Base-by-base conservation (phyloP, 2,888 invertebrate genomes). In the Ptychoptera contaminata region DNA sequence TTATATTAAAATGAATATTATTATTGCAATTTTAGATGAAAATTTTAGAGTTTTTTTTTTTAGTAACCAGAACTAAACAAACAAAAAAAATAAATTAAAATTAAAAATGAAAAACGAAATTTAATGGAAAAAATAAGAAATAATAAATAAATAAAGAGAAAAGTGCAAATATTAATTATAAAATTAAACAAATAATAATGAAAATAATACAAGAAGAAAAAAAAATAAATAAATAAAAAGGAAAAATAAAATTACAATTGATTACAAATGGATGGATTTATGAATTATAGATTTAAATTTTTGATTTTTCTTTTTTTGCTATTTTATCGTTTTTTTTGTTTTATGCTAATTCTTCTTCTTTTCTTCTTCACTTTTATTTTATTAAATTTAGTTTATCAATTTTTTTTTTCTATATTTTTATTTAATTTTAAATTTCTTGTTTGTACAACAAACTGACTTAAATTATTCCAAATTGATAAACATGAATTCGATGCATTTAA, bases 101-200 rank as follows among this genome's bases (percentile, higher is more conserved):
- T 31, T 14, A 40, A 40, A 40, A 16, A 32, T 32, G 31, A 40
- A n/a, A n/a, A 12, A 23, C 32, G 12, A 32, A 40, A 40, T 31
- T 14, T 14, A n/a, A 9, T 40, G 40, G 31, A 41, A 41, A 41
- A 41, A 41, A 41, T 7, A 41, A 41, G 31, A 16, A 41, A 41
- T 41, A 41, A 41, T n/a, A n/a, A n/a, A n/a, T n/a, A 23, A 23
- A 23, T 23, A 23, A 23, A 23, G 7, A 23, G 23, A 23, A 23
- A 23, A 23, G 7, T 23, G 3, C 23, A 5, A 23, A n/a, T n/a
- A n/a, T n/a, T n/a, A 23, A 23, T 23, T 23, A 23, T 23, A 23
- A 23, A 23, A 23, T 23, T 32, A 32, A n/a, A 32, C 4, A 32
- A 32, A 32, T 32, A 32, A 32, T 32, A 32, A 32, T n/a, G 2